Evolutionary conservation across 2,113 vertebrate genomes (phyloP).

Genomic region (Mesitornis unicolor): DNA sequence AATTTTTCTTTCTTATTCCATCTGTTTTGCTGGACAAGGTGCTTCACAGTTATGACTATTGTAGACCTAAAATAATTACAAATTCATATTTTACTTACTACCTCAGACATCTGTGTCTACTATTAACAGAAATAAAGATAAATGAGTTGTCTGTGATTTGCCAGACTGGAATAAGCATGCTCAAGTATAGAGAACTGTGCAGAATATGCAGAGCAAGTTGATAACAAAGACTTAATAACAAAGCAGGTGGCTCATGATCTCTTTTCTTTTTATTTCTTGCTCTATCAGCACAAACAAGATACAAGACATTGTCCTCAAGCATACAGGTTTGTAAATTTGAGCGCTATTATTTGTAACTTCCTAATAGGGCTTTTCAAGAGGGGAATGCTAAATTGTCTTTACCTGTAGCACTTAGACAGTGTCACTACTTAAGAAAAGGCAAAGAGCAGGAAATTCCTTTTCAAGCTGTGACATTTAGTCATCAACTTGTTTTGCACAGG

Average conservation of each 20-base stretch:
- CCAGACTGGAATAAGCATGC: background rate
- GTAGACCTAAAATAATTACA: background rate
- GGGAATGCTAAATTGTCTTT: background rate
- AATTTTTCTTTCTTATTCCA: background rate
- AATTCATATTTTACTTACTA: conserved; percentile 28
- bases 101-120: background rate
- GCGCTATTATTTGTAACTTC: background rate
- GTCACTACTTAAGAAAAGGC: background rate
- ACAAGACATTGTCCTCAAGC: background rate
- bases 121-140: conserved; percentile 48
- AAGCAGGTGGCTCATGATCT: background rate
- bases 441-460: background rate
- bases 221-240: too few relatives aligned
- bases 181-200: background rate
- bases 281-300: background rate
- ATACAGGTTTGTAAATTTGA: background rate
- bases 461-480: background rate
- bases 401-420: fast-evolving
- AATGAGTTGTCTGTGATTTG: background rate
- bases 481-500: background rate
- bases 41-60: background rate
- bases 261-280: background rate
- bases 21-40: background rate
- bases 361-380: background rate
- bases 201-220: background rate